Evolutionary conservation across 2,113 vertebrate species (phyloP).

Genomic region (Vidua chalybeata): DNA sequence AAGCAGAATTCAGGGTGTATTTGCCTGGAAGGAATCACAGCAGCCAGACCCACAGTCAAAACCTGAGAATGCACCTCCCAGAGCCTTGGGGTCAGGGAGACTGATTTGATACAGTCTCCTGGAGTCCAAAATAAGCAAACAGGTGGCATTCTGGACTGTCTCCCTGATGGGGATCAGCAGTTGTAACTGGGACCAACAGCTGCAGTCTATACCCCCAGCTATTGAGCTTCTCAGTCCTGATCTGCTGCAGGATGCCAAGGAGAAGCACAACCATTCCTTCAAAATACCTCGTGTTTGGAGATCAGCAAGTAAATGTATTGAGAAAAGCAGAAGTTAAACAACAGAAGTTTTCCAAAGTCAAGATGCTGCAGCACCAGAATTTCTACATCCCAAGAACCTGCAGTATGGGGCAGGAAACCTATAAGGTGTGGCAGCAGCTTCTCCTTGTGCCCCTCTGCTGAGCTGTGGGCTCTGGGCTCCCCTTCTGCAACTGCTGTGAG

Average conservation of each 20-base stretch:
- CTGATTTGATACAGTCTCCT: not conserved
- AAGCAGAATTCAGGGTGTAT: not conserved
- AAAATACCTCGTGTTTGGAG: not conserved
- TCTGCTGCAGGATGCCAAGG: not conserved
- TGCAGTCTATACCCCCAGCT: not conserved
- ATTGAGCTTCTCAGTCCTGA: not conserved
- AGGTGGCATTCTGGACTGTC: not conserved
- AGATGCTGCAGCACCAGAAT: not conserved
- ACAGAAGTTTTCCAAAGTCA: not conserved
- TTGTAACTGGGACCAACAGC: not conserved
- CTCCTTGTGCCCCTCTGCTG: not conserved
- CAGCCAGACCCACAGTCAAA: not conserved
- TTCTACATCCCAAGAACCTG: rapidly evolving
- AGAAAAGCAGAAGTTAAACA: not conserved
- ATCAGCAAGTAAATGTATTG: not conserved
- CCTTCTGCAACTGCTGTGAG: rapidly evolving
- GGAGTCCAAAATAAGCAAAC: not conserved
- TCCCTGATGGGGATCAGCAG: not conserved
- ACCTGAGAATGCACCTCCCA: not conserved
- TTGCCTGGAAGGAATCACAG: not conserved
- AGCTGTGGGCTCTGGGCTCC: not conserved
- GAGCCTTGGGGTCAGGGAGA: not conserved
- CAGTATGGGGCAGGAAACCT: rapidly evolving
- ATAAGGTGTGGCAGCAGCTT: not conserved
- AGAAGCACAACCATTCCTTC: not conserved